Base-by-base conservation (phyloP, 2,113 vertebrate species). In the Anseranas semipalmata region DNA sequence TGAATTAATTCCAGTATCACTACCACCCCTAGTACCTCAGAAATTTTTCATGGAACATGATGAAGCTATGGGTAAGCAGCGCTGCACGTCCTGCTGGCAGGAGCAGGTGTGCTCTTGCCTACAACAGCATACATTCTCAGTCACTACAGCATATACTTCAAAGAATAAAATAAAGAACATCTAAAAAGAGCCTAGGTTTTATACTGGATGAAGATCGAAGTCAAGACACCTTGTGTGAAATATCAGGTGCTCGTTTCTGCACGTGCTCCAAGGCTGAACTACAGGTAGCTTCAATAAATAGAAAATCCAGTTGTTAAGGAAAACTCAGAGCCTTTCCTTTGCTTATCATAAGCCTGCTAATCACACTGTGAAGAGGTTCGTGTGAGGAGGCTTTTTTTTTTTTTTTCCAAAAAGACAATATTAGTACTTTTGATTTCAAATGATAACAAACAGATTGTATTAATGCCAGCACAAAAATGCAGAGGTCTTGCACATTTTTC, bases 401-500 rank as follows among this genome's bases (percentile, higher is more conserved):
- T 74, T 89, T 41, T 55, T 55, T 55, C 50, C 50, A 60, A 78
- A 56, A 13, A 8, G 52, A 62, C 43, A 89, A 63, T 75, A 53
- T 68, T 87, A 73, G 37, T 87, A 77, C n/a, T 71, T 94, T n/a
- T 80, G 67, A 76, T 88, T 96, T 94, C 73, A 83, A 66, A 85
- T 87, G 84, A 90, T 75, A 93, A 89, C 0, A 6, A 96, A 89
- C 46, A 94, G 81, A 65, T 21, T 82, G 91, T 85, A 72, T 94
- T 96, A 96, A 97, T 95, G 96, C 97, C 96, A 96, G 95, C 81
- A 95, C 32, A 94, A 93, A 95, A 97, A 97, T 87, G 96, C 71
- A 98, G 96, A 98, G 97, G 97, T 98, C 97, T 97, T 76, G 91
- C 90, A 97, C 82, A 74, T 97, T 97, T 96, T 97, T 95, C 88